Evolutionary conservation across 2,113 vertebrate genomes (phyloP).

Genomic region (Platichthys stellatus): DNA sequence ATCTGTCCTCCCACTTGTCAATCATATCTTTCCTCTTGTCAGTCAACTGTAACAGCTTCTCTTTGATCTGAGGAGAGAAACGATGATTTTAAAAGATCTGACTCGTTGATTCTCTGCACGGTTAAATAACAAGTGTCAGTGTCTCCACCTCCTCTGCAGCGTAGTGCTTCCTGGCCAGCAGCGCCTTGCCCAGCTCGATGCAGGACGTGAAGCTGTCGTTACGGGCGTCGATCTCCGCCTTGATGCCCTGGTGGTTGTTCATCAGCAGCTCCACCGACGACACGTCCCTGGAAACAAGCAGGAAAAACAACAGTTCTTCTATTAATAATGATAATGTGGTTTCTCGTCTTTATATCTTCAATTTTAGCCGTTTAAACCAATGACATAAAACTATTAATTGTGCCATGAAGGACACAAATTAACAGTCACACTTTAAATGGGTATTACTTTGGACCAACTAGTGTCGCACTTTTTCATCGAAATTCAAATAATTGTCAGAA

Average conservation of each 20-base stretch:
- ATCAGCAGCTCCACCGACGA: conserved; percentile 98
- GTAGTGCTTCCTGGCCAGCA: conserved; percentile 97
- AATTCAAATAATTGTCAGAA: no score
- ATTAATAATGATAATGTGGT: no score
- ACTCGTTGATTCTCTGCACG: background rate
- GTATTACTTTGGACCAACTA: no score
- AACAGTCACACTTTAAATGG: background rate
- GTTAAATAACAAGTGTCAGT: background rate
- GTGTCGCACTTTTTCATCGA: no score
- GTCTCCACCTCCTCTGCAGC: conserved; percentile 93
- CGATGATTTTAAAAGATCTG: background rate
- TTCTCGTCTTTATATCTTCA: no score
- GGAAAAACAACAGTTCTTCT: no score
- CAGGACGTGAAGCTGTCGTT: conserved; percentile 98
- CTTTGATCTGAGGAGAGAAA: conserved; percentile 87
- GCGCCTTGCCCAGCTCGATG: conserved; percentile 96
- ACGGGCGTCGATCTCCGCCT: conserved; percentile 98
- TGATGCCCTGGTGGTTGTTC: conserved; percentile 99
- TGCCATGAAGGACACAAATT: no score
- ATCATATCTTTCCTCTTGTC: conserved; percentile 99
- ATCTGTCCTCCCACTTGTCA: conserved; percentile 96
- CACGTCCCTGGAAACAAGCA: conserved; percentile 87
- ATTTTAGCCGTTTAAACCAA: no score
- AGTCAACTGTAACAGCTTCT: conserved; percentile 92
- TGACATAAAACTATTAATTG: no score